These are phyloP conservation scores for Meghimatium bilineatum DNA, from an alignment of 2,888 invertebrate genomes.

Conservation along the genomic window DNA sequence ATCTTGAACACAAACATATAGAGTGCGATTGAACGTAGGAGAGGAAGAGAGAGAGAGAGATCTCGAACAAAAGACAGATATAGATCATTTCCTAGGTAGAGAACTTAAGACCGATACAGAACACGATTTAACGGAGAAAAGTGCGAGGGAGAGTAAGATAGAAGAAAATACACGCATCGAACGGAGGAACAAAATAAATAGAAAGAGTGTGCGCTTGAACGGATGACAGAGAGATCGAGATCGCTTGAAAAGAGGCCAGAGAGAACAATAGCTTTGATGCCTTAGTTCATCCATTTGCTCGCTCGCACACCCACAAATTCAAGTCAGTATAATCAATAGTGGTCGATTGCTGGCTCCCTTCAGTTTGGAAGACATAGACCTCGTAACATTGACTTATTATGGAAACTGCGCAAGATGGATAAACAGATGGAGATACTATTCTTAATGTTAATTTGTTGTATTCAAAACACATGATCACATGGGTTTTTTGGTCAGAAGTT, in stretches of 20 bases:
- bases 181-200: no score
- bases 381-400: not conserved
- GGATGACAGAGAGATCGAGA: conserved; percentile 36
- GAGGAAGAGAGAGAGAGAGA: no score
- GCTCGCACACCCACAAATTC: not conserved
- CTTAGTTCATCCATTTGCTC: conserved; percentile 27
- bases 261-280: conserved; percentile 20
- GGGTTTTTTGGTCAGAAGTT: no score
- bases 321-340: conserved; percentile 29
- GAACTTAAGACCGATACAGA: no score
- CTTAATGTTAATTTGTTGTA: not conserved
- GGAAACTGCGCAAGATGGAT: not conserved
- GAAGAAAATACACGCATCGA: no score
- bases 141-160: no score
- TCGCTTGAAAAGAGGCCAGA: conserved; percentile 17
- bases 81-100: no score
- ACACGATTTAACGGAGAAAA: no score
- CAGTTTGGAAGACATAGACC: not conserved
- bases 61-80: no score
- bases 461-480: no score
- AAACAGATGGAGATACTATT: not conserved
- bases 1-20: no score
- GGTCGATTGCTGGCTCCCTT: conserved; percentile 21
- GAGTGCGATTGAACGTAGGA: no score
- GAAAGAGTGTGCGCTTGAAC: not conserved